Evolutionary conservation across 2,888 invertebrate genomes (phyloP).

Genomic region (Panzeria rudis): DNA sequence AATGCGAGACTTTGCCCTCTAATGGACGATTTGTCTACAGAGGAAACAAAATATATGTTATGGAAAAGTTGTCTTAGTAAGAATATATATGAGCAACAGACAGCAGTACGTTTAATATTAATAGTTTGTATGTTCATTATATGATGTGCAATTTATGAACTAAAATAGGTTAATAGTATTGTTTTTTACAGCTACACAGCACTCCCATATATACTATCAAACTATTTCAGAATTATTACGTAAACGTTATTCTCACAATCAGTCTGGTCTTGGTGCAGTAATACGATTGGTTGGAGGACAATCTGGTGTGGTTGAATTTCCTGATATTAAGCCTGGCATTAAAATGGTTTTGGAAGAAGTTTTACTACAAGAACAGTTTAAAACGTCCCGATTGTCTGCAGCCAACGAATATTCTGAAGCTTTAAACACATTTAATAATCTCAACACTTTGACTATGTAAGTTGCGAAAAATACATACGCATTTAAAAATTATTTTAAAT

Average conservation of each 20-base stretch:
- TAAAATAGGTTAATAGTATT: background rate
- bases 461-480: slow-evolving; percentile 61
- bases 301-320: slow-evolving; percentile 81
- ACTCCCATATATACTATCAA: slow-evolving; percentile 83
- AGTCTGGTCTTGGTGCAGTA: slow-evolving; percentile 81
- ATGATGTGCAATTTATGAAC: background rate
- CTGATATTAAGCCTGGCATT: slow-evolving; percentile 81
- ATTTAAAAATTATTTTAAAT: background rate
- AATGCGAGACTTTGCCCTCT: slow-evolving; percentile 84
- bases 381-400: slow-evolving; percentile 76
- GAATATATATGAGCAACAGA: slow-evolving; percentile 85
- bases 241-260: slow-evolving; percentile 78
- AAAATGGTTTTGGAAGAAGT: slow-evolving; percentile 82
- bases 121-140: slow-evolving; percentile 84
- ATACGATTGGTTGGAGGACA: slow-evolving; percentile 82
- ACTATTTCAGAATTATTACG: slow-evolving; percentile 82
- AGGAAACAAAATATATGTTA: slow-evolving; percentile 86
- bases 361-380: slow-evolving; percentile 81
- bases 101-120: slow-evolving; percentile 86
- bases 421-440: slow-evolving; percentile 84
- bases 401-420: slow-evolving; percentile 79
- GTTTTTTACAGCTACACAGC: slow-evolving; percentile 79
- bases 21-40: slow-evolving; percentile 85
- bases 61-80: slow-evolving; percentile 84
- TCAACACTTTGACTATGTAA: slow-evolving; percentile 83